Percentiles rank a stretch among this genome's conserved stretches.
These are phyloP conservation scores for Danio jaintianensis DNA, from an alignment of 2,797 vertebrate species.

Conservation along the genomic window DNA sequence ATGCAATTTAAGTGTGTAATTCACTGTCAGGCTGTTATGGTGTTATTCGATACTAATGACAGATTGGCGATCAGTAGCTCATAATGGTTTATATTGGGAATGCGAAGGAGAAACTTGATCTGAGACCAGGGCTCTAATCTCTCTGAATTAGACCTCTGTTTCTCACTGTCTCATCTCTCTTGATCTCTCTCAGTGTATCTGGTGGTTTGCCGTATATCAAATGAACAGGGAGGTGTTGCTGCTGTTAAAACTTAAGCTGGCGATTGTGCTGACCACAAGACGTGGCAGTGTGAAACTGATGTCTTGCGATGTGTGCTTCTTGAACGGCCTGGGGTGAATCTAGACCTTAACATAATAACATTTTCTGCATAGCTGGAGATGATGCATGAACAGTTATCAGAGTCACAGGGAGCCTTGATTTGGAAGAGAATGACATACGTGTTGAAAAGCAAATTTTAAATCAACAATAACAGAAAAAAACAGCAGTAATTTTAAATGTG, in stretches of 20 bases:
- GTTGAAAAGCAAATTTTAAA: constrained; percentile 10
- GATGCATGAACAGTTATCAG: constrained; percentile 42
- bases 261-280: constrained; percentile 37
- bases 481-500: neutral
- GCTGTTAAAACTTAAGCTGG: constrained; percentile 23
- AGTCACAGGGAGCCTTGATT: constrained; percentile 18
- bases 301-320: constrained; percentile 44
- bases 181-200: neutral
- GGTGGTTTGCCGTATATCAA: constrained; percentile 46
- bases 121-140: constrained; percentile 39
- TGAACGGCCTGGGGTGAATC: constrained; percentile 44
- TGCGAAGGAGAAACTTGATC: constrained; percentile 55
- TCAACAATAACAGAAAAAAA: neutral
- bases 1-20: constrained; percentile 59
- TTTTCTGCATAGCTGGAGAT: constrained; percentile 48
- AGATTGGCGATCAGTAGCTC: constrained; percentile 61
- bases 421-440: neutral
- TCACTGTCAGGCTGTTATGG: constrained; percentile 57
- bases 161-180: constrained; percentile 6
- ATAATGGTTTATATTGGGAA: constrained; percentile 58
- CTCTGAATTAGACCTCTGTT: constrained; percentile 46
- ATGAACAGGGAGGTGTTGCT: constrained; percentile 37
- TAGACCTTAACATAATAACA: constrained; percentile 45
- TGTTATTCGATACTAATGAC: constrained; percentile 61
- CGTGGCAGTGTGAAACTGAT: constrained; percentile 42